Evolutionary conservation across 2,888 invertebrate species (phyloP), one percentile per base, ranked within the genome.

Genomic region (Gryllus longicercus): DNA sequence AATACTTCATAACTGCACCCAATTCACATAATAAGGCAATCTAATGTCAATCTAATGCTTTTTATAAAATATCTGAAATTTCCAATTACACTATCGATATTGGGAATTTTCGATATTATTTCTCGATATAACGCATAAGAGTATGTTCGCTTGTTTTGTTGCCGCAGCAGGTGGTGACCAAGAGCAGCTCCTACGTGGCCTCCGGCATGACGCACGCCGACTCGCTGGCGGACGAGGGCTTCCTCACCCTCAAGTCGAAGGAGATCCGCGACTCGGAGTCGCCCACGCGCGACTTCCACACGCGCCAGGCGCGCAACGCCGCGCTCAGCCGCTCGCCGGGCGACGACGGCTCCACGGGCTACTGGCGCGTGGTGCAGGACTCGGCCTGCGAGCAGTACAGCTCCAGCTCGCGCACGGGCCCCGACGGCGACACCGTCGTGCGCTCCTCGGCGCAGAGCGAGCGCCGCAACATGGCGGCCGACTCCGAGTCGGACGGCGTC

Each of bases 201-300:
- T 81, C 78, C 78, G 78, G 78, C 51, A 82, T 82, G 51, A 84
- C 84, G 16, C 93, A 94, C 86, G 92, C 93, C 79, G 92, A 93
- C 85, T 92, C 93, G 18, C 89, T 94, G 85, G 90, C 90, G 79
- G 94, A 94, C 87, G 93, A 94, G 87, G 93, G 91, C 86, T 94
- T 94, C 88, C 90, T 93, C 86, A 92, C 93, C 83, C 89, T 94
- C 87, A 94, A 94, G 88, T 91, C 91, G 84, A 94, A 94, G 88
- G 94, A 94, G 88, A 92, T 94, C 82, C 90, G 94, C 81, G 94
- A 94, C 86, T 93, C 94, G 25, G 92, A 92, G 87, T 93, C 93
- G 81, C 94, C 94, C 50, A 92, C 92, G 80, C 90, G 91, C 87
- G 92, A 92, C 78, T 85, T 87, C 80, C 86, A 84, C 75, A 75